These are phyloP conservation scores for Neosalanx taihuensis DNA, from an alignment of 2,797 vertebrate species.

Conservation along the genomic window DNA sequence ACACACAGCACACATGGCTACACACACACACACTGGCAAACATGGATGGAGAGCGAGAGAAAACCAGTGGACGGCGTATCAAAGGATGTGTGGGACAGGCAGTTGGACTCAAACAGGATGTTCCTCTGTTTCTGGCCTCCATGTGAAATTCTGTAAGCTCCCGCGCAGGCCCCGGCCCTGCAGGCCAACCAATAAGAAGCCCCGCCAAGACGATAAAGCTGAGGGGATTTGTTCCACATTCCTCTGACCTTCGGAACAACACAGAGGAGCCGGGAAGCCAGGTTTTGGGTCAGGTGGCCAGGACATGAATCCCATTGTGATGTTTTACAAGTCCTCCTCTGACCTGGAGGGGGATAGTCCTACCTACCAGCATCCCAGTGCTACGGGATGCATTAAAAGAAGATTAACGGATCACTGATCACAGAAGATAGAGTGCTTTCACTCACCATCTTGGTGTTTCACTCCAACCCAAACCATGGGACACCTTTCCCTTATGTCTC, in stretches of 20 bases:
- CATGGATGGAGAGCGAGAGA: constrained; percentile 35
- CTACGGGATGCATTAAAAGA: background rate
- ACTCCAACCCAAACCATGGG: background rate
- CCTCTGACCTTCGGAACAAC: constrained; percentile 73
- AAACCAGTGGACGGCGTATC: constrained; percentile 54
- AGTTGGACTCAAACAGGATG: constrained; percentile 71
- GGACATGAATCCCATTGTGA: constrained; percentile 38
- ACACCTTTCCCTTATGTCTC: constrained; percentile 17
- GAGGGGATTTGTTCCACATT: constrained; percentile 80
- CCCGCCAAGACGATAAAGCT: constrained; percentile 66
- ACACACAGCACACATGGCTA: constrained; percentile 19
- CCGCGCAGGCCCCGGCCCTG: constrained; percentile 63
- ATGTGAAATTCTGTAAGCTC: constrained; percentile 75
- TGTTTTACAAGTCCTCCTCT: constrained; percentile 22
- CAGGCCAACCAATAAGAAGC: constrained; percentile 64
- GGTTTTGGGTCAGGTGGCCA: constrained; percentile 56
- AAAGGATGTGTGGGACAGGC: constrained; percentile 63
- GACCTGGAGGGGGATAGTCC: background rate
- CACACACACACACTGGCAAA: constrained; percentile 12
- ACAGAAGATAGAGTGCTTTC: background rate
- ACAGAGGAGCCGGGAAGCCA: constrained; percentile 58
- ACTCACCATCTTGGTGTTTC: background rate
- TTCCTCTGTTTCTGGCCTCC: constrained; percentile 73
- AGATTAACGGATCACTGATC: background rate
- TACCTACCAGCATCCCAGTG: constrained; percentile 24